Conservation (phyloP, 2,888 invertebrate genomes). For the Hyles lineata region DNA sequence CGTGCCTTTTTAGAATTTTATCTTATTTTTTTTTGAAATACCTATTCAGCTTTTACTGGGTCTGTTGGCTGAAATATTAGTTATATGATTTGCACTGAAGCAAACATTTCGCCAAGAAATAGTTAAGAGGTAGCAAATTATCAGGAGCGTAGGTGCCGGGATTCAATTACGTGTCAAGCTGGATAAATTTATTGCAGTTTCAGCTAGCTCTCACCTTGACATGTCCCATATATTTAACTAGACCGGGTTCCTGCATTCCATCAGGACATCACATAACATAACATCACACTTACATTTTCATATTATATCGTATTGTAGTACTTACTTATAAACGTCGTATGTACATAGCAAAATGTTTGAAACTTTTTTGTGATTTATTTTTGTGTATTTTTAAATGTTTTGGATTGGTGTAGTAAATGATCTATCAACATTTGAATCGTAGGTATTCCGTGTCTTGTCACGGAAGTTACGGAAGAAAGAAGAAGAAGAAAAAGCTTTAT, state of each 20-base stretch:
- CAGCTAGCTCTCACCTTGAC: conserved; percentile 33
- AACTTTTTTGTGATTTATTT: too few relatives aligned
- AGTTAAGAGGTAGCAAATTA: conserved; percentile 5
- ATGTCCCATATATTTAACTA: neutral
- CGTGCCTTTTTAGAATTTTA: neutral
- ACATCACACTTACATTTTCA: neutral
- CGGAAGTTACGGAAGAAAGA: too few relatives aligned
- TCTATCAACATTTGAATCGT: too few relatives aligned
- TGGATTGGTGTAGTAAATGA: too few relatives aligned
- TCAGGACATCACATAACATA: neutral
- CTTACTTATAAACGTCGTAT: neutral
- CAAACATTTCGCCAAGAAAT: too few relatives aligned
- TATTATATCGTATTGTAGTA: too few relatives aligned
- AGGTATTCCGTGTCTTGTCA: too few relatives aligned
- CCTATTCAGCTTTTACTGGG: too few relatives aligned
- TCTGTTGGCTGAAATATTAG: neutral
- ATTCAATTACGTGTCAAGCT: conserved; percentile 73
- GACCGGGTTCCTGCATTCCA: neutral
- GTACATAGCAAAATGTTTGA: neutral
- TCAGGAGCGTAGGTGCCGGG: conserved; percentile 37
- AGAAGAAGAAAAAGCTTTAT: too few relatives aligned
- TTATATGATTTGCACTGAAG: neutral
- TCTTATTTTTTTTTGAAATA: neutral
- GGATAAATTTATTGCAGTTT: conserved; percentile 71
- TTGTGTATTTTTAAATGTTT: too few relatives aligned